A percentile compares a stretch with the other conserved stretches of the same genome.
Conservation (phyloP, 2,113 vertebrate species). For the Daboia siamensis region DNA sequence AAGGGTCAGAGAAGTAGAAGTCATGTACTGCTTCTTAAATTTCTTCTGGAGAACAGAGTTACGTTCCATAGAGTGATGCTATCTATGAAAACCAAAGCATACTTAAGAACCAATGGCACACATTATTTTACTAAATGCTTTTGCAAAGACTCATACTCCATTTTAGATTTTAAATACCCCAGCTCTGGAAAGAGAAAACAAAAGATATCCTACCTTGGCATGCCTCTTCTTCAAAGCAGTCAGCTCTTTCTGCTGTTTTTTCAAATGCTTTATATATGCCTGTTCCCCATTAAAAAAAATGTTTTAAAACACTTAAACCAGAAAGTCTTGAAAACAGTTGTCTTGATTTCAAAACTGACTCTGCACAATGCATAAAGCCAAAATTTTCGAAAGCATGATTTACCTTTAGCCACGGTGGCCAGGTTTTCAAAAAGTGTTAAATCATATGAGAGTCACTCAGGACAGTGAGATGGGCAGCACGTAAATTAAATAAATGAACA, state of each 20-base stretch:
- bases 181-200: neutral
- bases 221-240: conserved; percentile 94
- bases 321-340: neutral
- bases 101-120: neutral
- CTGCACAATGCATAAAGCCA: neutral
- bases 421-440: neutral
- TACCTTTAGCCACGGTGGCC: neutral
- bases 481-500: neutral
- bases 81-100: neutral
- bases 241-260: conserved; percentile 97
- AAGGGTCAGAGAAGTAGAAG: neutral
- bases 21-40: neutral
- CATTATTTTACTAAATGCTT: neutral
- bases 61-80: neutral
- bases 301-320: neutral
- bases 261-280: conserved; percentile 92
- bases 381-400: neutral
- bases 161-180: neutral
- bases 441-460: neutral
- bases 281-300: conserved; percentile 49
- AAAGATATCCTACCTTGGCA: conserved; percentile 79
- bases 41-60: neutral
- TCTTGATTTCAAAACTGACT: neutral
- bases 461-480: neutral
- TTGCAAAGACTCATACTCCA: neutral